Conservation (phyloP, 64 coral and sea anemone species). For the Acropora tenuis region DNA sequence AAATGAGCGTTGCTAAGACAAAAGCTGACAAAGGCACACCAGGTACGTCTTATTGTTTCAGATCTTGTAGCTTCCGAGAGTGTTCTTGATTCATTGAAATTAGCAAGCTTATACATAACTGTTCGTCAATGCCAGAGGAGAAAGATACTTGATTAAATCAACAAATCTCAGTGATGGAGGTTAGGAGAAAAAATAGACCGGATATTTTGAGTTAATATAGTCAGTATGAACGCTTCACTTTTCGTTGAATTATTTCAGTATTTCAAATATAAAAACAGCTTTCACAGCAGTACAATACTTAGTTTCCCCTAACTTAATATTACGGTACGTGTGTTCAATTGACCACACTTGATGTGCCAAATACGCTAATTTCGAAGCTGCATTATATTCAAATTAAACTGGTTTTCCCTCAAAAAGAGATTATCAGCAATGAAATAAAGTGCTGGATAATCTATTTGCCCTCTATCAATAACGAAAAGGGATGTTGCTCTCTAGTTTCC, state of each 20-base stretch:
- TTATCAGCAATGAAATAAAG: not conserved
- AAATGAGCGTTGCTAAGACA: constrained; percentile 20
- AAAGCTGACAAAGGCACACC: not conserved
- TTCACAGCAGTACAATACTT: not conserved
- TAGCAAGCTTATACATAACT: not conserved
- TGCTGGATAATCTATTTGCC: not conserved
- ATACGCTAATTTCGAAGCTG: not conserved
- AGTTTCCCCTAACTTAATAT: not conserved
- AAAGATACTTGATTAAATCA: not conserved
- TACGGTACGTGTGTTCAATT: constrained; percentile 1
- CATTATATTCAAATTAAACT: not conserved
- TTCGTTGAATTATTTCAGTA: no score
- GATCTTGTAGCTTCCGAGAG: not conserved
- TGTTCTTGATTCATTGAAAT: not conserved
- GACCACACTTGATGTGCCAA: not conserved
- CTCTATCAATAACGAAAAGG: not conserved
- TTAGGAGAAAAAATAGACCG: not conserved
- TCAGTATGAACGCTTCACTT: no score
- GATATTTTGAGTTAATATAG: not conserved
- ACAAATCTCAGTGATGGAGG: constrained; percentile 8
- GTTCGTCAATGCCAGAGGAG: not conserved
- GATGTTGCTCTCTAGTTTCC: not conserved
- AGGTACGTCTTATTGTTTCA: constrained; percentile 11
- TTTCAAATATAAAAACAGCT: no score
- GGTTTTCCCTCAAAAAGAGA: not conserved